Evolutionary conservation across 2,888 invertebrate genomes (phyloP).

Genomic region (Bembecia ichneumoniformis): DNA sequence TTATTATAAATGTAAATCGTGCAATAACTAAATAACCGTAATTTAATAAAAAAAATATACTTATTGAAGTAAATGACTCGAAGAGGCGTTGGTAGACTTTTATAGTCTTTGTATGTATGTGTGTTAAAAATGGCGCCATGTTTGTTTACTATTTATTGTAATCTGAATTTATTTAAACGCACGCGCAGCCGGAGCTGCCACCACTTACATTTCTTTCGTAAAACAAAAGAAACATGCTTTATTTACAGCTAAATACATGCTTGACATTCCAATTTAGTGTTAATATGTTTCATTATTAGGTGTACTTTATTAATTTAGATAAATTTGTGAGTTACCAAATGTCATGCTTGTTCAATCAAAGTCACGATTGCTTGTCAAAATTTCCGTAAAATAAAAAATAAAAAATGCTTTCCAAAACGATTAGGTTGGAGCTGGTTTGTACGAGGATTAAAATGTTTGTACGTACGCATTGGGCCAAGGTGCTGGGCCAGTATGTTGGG

Average conservation of each 20-base stretch:
- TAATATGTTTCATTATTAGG: conserved; percentile 52
- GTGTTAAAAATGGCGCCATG: background rate
- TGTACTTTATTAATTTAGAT: conserved; percentile 52
- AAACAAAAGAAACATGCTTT: conserved; percentile 32
- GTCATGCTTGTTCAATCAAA: no score
- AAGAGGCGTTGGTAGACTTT: conserved; percentile 48
- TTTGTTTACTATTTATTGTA: conserved; percentile 66
- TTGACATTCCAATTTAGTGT: conserved; percentile 54
- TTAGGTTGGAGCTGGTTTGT: no score
- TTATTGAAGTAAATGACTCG: conserved; percentile 57
- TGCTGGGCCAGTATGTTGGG: no score
- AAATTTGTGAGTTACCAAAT: conserved; percentile 49
- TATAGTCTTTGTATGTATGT: conserved; percentile 1
- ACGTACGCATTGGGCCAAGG: no score
- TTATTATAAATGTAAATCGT: conserved; percentile 73
- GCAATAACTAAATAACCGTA: conserved; percentile 72
- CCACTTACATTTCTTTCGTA: conserved; percentile 19
- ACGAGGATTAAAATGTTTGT: no score
- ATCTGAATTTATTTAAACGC: conserved; percentile 48
- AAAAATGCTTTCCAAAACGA: no score
- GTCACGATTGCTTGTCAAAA: no score
- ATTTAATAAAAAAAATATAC: conserved; percentile 64
- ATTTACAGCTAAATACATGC: conserved; percentile 52
- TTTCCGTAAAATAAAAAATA: no score
- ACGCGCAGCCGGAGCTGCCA: conserved; percentile 23